These are phyloP conservation scores for Patella caerulea DNA, from an alignment of 2,888 invertebrate species.

Conservation along the genomic window DNA sequence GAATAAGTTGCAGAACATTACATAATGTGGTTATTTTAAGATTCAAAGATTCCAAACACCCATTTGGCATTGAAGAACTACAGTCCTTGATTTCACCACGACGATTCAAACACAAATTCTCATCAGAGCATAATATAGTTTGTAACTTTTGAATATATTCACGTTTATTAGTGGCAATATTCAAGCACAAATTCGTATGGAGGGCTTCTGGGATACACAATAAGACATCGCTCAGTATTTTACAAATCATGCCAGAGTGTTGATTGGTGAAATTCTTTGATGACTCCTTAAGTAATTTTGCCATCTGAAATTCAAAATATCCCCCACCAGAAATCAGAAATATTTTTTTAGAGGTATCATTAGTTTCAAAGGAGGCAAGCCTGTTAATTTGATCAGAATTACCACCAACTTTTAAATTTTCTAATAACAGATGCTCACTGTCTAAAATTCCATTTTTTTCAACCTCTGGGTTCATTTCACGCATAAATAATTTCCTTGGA, in stretches of 20 bases:
- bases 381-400: too few relatives aligned
- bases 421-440: too few relatives aligned
- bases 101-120: constrained; percentile 20
- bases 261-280: constrained; percentile 18
- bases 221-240: constrained; percentile 34
- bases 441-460: too few relatives aligned
- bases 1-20: constrained; percentile 42
- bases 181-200: constrained; percentile 26
- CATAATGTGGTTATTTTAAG: constrained; percentile 45
- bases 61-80: constrained; percentile 14
- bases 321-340: constrained; percentile 39
- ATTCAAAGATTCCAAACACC: constrained; percentile 42
- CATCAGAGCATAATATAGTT: constrained; percentile 2
- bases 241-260: constrained; percentile 18
- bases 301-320: constrained; percentile 44
- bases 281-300: constrained; percentile 28
- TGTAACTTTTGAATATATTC: constrained; percentile 22
- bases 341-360: too few relatives aligned
- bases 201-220: constrained; percentile 35
- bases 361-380: too few relatives aligned
- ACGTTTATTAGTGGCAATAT: neutral
- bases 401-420: too few relatives aligned
- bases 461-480: too few relatives aligned
- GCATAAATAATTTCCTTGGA: neutral
- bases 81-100: constrained; percentile 14